Evolutionary conservation across 2,888 invertebrate species (phyloP).

Genomic region (Cephus sareptanus): DNA sequence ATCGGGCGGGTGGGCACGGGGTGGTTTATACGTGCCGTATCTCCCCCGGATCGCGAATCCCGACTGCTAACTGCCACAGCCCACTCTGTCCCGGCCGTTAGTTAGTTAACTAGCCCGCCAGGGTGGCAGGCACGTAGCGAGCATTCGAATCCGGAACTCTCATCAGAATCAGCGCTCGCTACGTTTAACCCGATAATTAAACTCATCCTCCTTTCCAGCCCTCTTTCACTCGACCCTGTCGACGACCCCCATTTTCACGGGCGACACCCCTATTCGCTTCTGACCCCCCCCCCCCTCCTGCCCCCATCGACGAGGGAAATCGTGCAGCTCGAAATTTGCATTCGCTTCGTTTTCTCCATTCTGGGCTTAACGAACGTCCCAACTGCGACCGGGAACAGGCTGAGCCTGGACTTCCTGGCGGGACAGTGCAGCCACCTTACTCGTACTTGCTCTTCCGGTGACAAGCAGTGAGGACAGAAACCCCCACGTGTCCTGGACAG

Average conservation of each 20-base stretch:
- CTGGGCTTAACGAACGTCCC: neutral
- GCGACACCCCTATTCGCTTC: slow-evolving; percentile 22
- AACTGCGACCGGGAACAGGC: neutral
- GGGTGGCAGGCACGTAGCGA: slow-evolving; percentile 62
- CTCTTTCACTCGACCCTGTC: slow-evolving; percentile 8
- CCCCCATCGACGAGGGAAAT: slow-evolving; percentile 53
- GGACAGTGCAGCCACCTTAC: neutral
- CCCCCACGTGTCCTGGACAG: too few relatives aligned
- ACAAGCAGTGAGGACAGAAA: neutral
- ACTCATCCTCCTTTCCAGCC: slow-evolving; percentile 42
- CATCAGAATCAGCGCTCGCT: slow-evolving; percentile 65
- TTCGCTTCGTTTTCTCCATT: slow-evolving; percentile 30
- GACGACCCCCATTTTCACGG: slow-evolving; percentile 8
- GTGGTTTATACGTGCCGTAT: slow-evolving; percentile 62
- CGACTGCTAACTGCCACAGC: slow-evolving; percentile 50
- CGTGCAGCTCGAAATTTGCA: slow-evolving; percentile 60
- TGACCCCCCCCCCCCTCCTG: slow-evolving; percentile 15
- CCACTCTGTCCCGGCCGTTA: slow-evolving; percentile 59
- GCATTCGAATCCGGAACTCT: slow-evolving; percentile 65
- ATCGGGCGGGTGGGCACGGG: slow-evolving; percentile 43
- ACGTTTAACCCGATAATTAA: slow-evolving; percentile 66
- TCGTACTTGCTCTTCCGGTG: too few relatives aligned
- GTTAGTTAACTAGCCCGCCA: slow-evolving; percentile 64
- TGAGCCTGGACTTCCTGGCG: neutral
- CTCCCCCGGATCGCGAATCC: slow-evolving; percentile 58